Evolutionary conservation across 2,797 vertebrate genomes (phyloP), one percentile per base, ranked within the genome.

Genomic region (Taenioides sp.): DNA sequence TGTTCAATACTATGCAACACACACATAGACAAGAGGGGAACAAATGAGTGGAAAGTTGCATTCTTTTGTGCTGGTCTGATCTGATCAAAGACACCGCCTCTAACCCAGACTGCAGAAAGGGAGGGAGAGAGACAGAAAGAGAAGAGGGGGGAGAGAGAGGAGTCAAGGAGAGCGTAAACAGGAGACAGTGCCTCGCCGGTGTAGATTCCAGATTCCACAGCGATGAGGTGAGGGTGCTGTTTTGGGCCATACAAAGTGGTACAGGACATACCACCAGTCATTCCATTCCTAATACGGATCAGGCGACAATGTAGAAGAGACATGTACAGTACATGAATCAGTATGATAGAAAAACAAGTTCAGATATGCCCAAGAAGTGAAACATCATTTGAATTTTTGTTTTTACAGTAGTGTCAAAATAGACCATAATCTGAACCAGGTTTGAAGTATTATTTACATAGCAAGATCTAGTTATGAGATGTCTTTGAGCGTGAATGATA

Each of bases 191-290:
- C 74, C 72, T 18, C 66, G 65, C 78, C 71, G 63, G 75, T 71
- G 69, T 71, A 67, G 60, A 90, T 91, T 86, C 85, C 83, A 84
- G 61, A 90, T 92, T 86, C 85, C 83, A 85, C 43, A 34, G 27
- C 20, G 34, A 49, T 84, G 82, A 88, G 73, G 73, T 60, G 73
- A 34, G 31, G 73, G 16, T 5, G 71, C 72, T 72, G 68, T 82
- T 79, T 80, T 34, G 73, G 74, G 73, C 50, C 40, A 59, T 69
- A 78, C 67, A 72, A 70, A 81, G 69, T 67, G 18, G 28, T 49
- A 5, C 76, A 63, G 82, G 72, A 76, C 84, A 81, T 71, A 71
- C 67, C 55, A 23, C 25, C 65, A 47, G 12, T 31, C 62, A 58
- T 65, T 70, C 64, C 47, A 37, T 63, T 50, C 59, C 63, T 62